These are phyloP conservation scores for Heliopora coerulea DNA, from an alignment of 92 coral and sea anemone species.

Conservation along the genomic window DNA sequence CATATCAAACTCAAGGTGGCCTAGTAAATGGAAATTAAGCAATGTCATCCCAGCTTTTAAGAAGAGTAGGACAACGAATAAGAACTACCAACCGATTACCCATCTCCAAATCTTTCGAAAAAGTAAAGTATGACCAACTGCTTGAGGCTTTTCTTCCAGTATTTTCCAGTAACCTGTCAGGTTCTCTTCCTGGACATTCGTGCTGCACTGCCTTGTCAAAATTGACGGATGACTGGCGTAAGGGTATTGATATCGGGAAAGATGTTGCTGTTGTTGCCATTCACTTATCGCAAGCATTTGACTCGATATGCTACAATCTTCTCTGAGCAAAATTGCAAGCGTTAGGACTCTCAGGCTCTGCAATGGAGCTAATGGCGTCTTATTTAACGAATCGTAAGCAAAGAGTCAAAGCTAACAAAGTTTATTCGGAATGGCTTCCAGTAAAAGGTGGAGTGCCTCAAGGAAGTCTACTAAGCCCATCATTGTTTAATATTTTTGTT, in stretches of 20 bases:
- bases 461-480: background rate
- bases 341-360: conserved; percentile 39
- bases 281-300: conserved; percentile 40
- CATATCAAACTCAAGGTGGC: conserved; percentile 30
- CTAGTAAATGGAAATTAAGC: conserved; percentile 33
- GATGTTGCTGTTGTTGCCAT: conserved; percentile 46
- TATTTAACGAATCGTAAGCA: conserved; percentile 19
- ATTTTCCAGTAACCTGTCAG: conserved; percentile 44
- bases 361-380: conserved; percentile 12
- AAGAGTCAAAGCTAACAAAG: conserved; percentile 39
- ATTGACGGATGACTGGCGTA: conserved; percentile 42
- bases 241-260: conserved; percentile 40
- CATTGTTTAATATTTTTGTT: background rate
- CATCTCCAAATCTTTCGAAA: conserved; percentile 45
- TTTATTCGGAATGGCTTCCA: conserved; percentile 21
- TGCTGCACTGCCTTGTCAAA: conserved; percentile 41
- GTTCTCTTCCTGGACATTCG: conserved; percentile 37
- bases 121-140: conserved; percentile 40
- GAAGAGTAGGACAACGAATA: conserved; percentile 28
- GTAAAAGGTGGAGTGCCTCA: conserved; percentile 10
- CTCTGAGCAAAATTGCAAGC: conserved; percentile 36
- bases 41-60: conserved; percentile 43
- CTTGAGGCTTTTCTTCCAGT: conserved; percentile 15
- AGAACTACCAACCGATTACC: conserved; percentile 55
- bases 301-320: conserved; percentile 38